Evolutionary conservation across 2,888 invertebrate genomes (phyloP), one percentile per base, ranked within the genome.

Genomic region (Euspilapteryx auroguttella): DNA sequence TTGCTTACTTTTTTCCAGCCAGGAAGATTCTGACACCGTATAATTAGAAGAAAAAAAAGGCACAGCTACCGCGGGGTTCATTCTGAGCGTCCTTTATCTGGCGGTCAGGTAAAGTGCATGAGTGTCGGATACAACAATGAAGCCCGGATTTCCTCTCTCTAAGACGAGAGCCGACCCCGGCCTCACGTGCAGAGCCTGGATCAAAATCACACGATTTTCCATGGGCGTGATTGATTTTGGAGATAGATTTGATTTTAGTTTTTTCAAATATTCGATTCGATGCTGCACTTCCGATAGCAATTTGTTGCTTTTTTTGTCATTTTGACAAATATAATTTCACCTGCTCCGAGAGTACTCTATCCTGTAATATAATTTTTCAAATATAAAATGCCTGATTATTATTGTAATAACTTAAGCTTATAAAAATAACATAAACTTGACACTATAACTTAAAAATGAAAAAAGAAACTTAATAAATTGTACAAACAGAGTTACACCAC

Each of bases 81-180:
- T 62, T 57, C 48, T 45, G 36, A 37, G 41, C 49, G 37, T 43
- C 61, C 42, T 63, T 73, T 63, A 66, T 65, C 49, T 45, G 45
- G 40, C 55, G 66, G 69, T 66, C 75, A 73, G 75, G 75, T 73
- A 73, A 58, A 62, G 57, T 64, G 50, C 57, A 48, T 54, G 54
- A 66, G 63, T 50, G 61, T 62, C 51, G 59, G 53, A 55, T 56
- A 55, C 53, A 61, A 69, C 66, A 75, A 73, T 65, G 49, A 46
- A 42, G 46, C 45, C 75, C 75, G 75, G 75, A 75, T 75, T 71
- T 75, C 75, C 75, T 75, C 65, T 63, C 58, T 62, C 53, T 71
- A 73, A 71, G 71, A 59, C 65, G 56, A 66, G 63, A 47, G 49
- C 55, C 66, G 53, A 63, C 56, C 65, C 63, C 53, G 50, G 52